A percentile compares a stretch with the other conserved stretches of the same genome.
Evolutionary conservation across 2,888 invertebrate species (phyloP).

Genomic region (Patella ulyssiponensis): DNA sequence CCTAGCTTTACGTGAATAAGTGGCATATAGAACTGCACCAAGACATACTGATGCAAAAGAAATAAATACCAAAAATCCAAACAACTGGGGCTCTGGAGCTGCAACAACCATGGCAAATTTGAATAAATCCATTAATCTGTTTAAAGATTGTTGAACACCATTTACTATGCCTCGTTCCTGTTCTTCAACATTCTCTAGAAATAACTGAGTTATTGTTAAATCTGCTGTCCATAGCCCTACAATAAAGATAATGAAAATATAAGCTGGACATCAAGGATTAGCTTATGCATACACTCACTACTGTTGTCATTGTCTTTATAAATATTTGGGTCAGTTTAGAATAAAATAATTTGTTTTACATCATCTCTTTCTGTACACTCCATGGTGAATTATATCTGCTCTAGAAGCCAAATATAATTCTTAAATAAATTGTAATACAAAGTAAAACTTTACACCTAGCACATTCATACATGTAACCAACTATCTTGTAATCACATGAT

Average conservation of each 20-base stretch:
- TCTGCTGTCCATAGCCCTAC: constrained; percentile 76
- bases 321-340: too few relatives aligned
- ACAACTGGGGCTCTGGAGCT: constrained; percentile 72
- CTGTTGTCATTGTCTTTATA: too few relatives aligned
- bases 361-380: too few relatives aligned
- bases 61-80: constrained; percentile 73
- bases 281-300: too few relatives aligned
- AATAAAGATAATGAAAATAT: constrained; percentile 29
- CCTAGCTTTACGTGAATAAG: constrained; percentile 52
- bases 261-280: background rate
- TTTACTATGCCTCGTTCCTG: constrained; percentile 74
- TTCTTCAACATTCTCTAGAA: constrained; percentile 74
- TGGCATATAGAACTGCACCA: constrained; percentile 62
- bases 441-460: too few relatives aligned
- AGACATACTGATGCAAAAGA: constrained; percentile 70
- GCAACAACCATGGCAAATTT: constrained; percentile 74
- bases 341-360: too few relatives aligned
- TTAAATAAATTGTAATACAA: too few relatives aligned
- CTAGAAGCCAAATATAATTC: too few relatives aligned
- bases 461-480: too few relatives aligned
- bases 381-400: too few relatives aligned
- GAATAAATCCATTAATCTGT: constrained; percentile 74
- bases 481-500: too few relatives aligned
- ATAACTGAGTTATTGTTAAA: constrained; percentile 74
- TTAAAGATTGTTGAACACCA: constrained; percentile 75